phyloP scores from a whole-genome alignment of 2,113 vertebrate species.

The Mastomys natalensis region DNA sequence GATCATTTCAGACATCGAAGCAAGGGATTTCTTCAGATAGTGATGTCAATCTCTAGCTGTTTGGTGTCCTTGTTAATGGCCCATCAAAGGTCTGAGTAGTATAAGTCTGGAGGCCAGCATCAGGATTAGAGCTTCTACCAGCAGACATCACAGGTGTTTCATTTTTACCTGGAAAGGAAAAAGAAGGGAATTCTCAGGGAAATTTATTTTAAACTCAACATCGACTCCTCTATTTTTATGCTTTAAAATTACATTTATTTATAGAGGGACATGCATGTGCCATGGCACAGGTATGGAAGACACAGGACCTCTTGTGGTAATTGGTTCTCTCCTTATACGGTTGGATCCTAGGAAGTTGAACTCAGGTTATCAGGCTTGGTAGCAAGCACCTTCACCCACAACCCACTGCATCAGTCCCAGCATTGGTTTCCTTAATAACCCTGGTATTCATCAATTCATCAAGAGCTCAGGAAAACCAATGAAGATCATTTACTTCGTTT shows the following conservation, averaged over 20 bases:
- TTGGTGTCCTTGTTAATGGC: no score
- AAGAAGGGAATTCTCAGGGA: no score
- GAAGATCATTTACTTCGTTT: background rate
- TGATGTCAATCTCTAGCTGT: no score
- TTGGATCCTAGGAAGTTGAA: background rate
- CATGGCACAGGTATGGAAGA: background rate
- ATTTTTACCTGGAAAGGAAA: no score
- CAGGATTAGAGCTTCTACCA: no score
- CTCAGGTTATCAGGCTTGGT: background rate
- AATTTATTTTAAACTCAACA: background rate
- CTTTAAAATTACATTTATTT: background rate
- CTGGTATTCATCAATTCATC: background rate
- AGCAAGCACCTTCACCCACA: background rate
- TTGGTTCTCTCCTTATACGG: background rate
- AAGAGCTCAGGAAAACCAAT: constrained; percentile 17
- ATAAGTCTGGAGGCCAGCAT: no score
- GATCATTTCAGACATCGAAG: no score
- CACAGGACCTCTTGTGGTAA: background rate
- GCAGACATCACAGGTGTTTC: no score
- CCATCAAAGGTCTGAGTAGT: no score
- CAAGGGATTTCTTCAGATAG: no score
- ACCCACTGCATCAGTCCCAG: background rate
- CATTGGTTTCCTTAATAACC: background rate
- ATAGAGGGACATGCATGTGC: background rate
- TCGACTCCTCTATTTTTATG: background rate